A percentile compares a stretch with the other conserved stretches of the same genome.
phyloP scores from a whole-genome alignment of 2,888 invertebrate genomes.

The Cheilosia vernalis region DNA sequence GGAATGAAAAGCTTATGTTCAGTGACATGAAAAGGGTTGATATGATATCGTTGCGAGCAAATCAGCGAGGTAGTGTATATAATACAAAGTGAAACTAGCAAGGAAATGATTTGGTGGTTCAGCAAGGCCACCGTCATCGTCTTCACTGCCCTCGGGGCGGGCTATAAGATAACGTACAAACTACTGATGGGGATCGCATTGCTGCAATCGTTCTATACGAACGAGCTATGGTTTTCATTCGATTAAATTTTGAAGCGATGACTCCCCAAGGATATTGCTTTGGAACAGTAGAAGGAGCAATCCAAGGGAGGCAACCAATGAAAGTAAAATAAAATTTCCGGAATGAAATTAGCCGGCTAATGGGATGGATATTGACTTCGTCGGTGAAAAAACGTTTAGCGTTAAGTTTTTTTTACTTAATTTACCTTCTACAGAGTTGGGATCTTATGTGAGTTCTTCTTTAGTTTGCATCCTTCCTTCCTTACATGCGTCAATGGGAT shows the following conservation, averaged over 20 bases:
- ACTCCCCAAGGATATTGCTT: conserved; percentile 3
- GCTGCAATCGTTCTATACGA: conserved; percentile 23
- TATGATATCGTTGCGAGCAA: conserved; percentile 36
- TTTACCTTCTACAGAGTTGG: not conserved
- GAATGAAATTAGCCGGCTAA: conserved; percentile 4
- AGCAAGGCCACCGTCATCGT: not conserved
- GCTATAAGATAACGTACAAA: not conserved
- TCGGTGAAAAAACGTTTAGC: not conserved
- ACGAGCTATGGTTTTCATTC: conserved; percentile 53
- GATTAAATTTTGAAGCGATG: conserved; percentile 31
- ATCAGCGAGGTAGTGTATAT: conserved; percentile 43
- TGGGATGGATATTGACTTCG: too few relatives aligned
- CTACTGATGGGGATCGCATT: conserved; percentile 43
- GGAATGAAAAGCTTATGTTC: conserved; percentile 61
- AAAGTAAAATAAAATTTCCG: conserved; percentile 6
- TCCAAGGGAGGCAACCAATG: not conserved
- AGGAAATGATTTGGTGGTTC: conserved; percentile 54
- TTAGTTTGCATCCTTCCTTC: not conserved
- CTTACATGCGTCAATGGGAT: not conserved
- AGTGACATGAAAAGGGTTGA: conserved; percentile 72
- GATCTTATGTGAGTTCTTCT: not conserved
- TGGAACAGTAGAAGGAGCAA: not conserved
- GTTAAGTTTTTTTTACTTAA: conserved; percentile 44
- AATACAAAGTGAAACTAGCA: conserved; percentile 46
- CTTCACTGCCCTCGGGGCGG: not conserved